Evolutionary conservation across 2,113 vertebrate species (phyloP).

Genomic region (Misgurnus mizolepis): DNA sequence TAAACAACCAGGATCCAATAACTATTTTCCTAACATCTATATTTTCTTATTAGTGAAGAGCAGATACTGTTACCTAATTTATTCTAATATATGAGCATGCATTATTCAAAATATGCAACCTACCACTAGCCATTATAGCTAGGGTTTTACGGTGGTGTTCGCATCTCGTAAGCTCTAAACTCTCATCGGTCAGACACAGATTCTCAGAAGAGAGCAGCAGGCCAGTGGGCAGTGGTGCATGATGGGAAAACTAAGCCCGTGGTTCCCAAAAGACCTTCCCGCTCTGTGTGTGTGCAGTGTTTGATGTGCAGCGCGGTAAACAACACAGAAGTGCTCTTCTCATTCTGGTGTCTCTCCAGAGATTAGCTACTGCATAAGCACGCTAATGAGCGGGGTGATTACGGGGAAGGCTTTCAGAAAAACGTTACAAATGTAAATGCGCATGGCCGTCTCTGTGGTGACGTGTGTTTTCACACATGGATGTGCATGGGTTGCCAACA

Average conservation of each 20-base stretch:
- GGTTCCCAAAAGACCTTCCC: slow-evolving; percentile 51
- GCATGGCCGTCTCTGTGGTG: slow-evolving; percentile 62
- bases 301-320: slow-evolving; percentile 75
- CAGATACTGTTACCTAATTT: background rate
- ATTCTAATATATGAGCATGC: slow-evolving; percentile 22
- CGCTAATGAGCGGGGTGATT: slow-evolving; percentile 78
- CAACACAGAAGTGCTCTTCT: slow-evolving; percentile 63
- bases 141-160: background rate
- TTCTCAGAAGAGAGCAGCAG: slow-evolving; percentile 16
- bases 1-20: background rate
- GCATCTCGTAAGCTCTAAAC: background rate
- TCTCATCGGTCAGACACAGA: slow-evolving; percentile 10
- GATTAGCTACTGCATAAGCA: slow-evolving; percentile 65
- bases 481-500: slow-evolving; percentile 3
- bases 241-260: slow-evolving; percentile 43
- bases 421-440: slow-evolving; percentile 73
- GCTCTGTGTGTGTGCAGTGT: slow-evolving; percentile 54
- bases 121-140: background rate
- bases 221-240: slow-evolving; percentile 38
- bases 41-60: background rate
- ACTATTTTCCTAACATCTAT: background rate
- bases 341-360: slow-evolving; percentile 63
- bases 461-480: slow-evolving; percentile 35
- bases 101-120: slow-evolving; percentile 32
- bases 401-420: slow-evolving; percentile 70